These are phyloP conservation scores for Calcarius lapponicus DNA, from an alignment of 2,797 vertebrate species.

Conservation along the genomic window DNA sequence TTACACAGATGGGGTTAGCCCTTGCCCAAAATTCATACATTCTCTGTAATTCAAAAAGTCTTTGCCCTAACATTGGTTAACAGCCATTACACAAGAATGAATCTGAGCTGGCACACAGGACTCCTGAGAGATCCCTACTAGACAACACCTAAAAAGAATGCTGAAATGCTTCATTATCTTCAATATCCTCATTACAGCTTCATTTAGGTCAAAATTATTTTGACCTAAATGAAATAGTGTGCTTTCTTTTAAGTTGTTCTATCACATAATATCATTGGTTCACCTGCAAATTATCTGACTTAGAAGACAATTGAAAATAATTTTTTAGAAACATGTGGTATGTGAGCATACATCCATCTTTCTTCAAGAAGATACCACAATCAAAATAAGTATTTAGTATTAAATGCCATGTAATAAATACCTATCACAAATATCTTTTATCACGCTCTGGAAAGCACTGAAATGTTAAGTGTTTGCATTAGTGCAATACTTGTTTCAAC, in stretches of 20 bases:
- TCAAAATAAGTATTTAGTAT: neutral
- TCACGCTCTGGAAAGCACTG: neutral
- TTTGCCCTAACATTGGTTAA: neutral
- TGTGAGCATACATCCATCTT: neutral
- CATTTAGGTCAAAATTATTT: neutral
- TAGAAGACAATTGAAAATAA: neutral
- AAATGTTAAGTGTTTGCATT: neutral
- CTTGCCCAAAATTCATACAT: fast-evolving
- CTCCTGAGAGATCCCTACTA: neutral
- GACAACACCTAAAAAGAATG: neutral
- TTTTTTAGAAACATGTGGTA: neutral
- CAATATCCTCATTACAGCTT: neutral
- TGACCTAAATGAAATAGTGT: neutral
- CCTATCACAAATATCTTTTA: neutral
- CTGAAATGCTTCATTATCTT: neutral
- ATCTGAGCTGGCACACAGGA: neutral
- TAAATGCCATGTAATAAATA: neutral
- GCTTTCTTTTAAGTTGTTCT: neutral
- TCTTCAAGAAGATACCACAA: neutral
- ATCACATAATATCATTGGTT: neutral
- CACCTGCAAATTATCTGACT: neutral
- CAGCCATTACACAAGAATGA: neutral
- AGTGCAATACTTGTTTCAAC: neutral
- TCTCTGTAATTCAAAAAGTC: neutral
- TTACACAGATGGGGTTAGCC: neutral